Conservation (phyloP, 2,797 vertebrate genomes). For the Anableps anableps region DNA sequence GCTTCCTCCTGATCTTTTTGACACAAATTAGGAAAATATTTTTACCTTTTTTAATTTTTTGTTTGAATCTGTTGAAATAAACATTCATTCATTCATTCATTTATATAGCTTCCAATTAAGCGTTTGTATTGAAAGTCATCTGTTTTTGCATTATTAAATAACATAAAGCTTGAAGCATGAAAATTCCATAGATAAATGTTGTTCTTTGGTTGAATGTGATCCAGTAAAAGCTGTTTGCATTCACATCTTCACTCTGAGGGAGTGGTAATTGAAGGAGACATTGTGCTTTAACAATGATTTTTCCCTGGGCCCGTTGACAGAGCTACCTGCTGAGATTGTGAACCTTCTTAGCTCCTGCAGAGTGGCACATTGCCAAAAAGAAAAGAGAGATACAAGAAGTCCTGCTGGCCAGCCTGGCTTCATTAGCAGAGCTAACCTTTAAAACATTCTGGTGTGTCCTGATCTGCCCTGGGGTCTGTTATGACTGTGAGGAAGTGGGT, state of each 20-base stretch:
- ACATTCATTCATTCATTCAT: neutral
- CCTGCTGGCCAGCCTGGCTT: constrained; percentile 67
- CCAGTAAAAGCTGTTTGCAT: constrained; percentile 2
- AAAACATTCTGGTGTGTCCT: constrained; percentile 49
- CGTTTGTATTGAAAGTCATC: neutral
- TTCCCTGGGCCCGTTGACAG: constrained; percentile 40
- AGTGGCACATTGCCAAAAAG: constrained; percentile 58
- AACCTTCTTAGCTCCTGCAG: constrained; percentile 60
- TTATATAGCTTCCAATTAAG: neutral
- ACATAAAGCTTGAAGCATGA: neutral
- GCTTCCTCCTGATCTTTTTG: neutral
- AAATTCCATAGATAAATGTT: neutral
- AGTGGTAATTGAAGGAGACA: constrained; percentile 17
- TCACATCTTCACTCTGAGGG: constrained; percentile 16
- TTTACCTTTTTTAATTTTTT: neutral
- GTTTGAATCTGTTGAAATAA: neutral
- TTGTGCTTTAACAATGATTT: constrained; percentile 54
- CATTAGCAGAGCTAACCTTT: constrained; percentile 75
- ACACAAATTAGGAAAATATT: neutral
- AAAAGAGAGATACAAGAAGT: constrained; percentile 42
- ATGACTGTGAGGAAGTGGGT: constrained; percentile 74
- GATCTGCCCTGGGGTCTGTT: constrained; percentile 74
- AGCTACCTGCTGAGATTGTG: constrained; percentile 46
- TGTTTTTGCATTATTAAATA: neutral
- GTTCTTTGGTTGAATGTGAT: constrained; percentile 10